Percentiles rank a stretch among this genome's conserved stretches.
These are phyloP conservation scores for Gymnocephalus cernua DNA, from an alignment of 2,113 vertebrate genomes.

Conservation along the genomic window DNA sequence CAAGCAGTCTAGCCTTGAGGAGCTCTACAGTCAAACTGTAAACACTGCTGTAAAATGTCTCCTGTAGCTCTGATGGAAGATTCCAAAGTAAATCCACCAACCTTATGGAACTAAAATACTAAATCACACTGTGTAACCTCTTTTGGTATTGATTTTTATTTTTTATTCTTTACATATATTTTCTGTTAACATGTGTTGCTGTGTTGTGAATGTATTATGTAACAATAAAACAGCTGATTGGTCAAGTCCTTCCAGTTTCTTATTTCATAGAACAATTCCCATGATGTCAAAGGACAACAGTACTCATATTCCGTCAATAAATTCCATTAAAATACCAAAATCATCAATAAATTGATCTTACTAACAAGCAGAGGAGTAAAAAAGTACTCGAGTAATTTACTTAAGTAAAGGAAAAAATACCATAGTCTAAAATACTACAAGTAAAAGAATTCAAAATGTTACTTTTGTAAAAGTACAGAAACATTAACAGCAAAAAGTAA, in stretches of 20 bases:
- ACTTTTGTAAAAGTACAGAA: too few relatives aligned
- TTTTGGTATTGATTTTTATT: background rate
- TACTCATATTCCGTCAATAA: background rate
- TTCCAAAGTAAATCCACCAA: background rate
- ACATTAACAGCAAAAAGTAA: too few relatives aligned
- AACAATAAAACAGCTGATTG: constrained; percentile 8
- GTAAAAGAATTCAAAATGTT: too few relatives aligned
- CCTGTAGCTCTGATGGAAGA: background rate
- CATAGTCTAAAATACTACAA: too few relatives aligned
- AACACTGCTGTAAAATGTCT: background rate
- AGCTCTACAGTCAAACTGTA: background rate
- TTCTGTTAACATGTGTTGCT: background rate
- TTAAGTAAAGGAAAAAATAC: too few relatives aligned
- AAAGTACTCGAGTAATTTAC: too few relatives aligned
- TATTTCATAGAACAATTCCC: background rate
- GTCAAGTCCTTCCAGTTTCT: background rate
- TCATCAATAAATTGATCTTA: background rate
- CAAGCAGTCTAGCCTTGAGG: background rate
- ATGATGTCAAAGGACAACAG: background rate
- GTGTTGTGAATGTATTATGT: background rate
- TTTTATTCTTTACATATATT: background rate
- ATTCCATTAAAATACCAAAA: background rate
- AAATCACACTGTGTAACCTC: background rate
- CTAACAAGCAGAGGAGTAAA: background rate
- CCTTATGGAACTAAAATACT: background rate